Evolutionary conservation across 1,140 invertebrate genomes (phyloP), one percentile per base, ranked within the genome.

Genomic region (silkworm (Bombyx mori)): DNA sequence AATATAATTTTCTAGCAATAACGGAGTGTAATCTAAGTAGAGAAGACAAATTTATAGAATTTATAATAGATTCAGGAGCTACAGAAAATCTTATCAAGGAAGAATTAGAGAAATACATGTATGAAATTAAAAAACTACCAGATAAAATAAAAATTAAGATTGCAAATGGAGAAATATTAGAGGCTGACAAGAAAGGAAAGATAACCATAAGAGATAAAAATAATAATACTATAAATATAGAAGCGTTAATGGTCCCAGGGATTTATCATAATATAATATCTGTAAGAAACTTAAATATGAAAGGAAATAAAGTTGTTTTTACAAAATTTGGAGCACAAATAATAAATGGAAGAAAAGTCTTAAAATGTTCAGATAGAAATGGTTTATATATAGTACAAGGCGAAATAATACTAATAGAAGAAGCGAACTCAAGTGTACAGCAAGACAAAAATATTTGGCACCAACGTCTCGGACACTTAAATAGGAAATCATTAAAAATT

Each of bases 151-250:
- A 46, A 46, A 46, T 46, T 8, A 46, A 46, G 44, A 46, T 46
- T 46, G 44, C 44, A 46, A 46, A 46, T 46, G 44, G 44, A 46
- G 44, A 46, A 8, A 46, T 46, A 8, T 46, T 46, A 46, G 44
- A 46, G 10, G 10, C 44, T 46, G 44, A 46, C 7, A 46, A 46
- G 44, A 46, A 46, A 46, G 44, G 44, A 46, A 46, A 46, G 10
- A 46, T 46, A 8, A 46, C 44, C 44, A 46, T 46, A 46, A 46
- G 10, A 46, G 44, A 46, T 46, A 46, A 10, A 46, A 46, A 46
- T 10, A 46, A 46, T 46, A 46, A 46, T 46, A 46, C 44, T 46
- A 46, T 46, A 46, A 46, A 46, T 46, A 46, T 46, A 46, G 44
- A 46, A 46, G 44, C 44, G 7, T 10, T 46, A 46, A 46, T 46